Percentiles rank a stretch among this genome's conserved stretches.
phyloP scores from a whole-genome alignment of 2,113 vertebrate species.

The Hylia prasina region DNA sequence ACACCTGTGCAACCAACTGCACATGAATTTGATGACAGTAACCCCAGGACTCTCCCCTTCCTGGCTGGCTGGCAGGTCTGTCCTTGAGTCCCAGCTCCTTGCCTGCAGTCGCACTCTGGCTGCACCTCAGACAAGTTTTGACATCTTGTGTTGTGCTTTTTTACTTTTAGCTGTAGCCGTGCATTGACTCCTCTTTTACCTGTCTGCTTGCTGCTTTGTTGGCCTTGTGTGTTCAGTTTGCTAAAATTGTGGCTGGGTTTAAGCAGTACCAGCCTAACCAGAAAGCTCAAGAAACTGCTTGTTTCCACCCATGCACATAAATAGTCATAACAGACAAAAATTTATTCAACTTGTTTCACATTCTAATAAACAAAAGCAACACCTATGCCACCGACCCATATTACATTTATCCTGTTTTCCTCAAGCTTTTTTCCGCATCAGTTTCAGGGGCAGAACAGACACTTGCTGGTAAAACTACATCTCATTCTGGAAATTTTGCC shows the following conservation, averaged over 20 bases:
- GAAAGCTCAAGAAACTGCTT: not conserved
- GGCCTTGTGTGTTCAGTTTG: not conserved
- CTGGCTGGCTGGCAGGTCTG: rapidly evolving
- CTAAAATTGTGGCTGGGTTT: not conserved
- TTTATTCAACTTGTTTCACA: not conserved
- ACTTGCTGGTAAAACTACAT: not conserved
- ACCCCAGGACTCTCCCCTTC: rapidly evolving
- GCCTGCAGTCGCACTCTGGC: not conserved
- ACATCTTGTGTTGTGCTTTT: not conserved
- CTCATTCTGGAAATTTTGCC: not conserved
- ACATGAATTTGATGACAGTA: not conserved
- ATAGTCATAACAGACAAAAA: not conserved
- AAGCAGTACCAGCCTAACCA: not conserved
- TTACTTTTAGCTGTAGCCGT: not conserved
- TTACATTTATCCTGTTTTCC: not conserved
- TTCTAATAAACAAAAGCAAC: not conserved
- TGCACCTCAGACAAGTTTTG: not conserved
- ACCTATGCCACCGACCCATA: not conserved
- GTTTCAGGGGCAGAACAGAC: not conserved
- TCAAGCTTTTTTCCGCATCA: not conserved
- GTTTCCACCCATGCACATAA: not conserved
- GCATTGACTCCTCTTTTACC: not conserved
- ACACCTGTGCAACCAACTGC: not conserved
- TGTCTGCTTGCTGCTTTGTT: not conserved
- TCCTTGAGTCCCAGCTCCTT: not conserved